Evolutionary conservation across 1,140 invertebrate genomes (phyloP).

Genomic region (Drosophila miranda): DNA sequence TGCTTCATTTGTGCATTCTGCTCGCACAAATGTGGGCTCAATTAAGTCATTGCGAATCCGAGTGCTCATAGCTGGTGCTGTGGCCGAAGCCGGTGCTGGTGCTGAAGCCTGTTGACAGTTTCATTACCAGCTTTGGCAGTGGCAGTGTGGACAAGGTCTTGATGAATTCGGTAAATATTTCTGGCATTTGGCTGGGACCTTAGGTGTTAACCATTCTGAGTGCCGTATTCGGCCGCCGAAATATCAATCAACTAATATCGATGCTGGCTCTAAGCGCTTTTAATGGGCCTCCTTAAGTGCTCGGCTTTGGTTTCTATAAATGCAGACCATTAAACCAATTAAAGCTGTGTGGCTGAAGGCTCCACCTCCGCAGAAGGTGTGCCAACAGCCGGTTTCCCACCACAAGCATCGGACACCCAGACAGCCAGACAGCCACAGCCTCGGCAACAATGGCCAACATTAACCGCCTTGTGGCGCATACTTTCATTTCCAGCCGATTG

Average conservation of each 20-base stretch:
- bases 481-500: slow-evolving; percentile 65
- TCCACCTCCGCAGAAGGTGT: slow-evolving; percentile 72
- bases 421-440: neutral
- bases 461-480: slow-evolving; percentile 37
- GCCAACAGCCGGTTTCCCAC: slow-evolving; percentile 58
- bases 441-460: slow-evolving; percentile 31
- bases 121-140: slow-evolving; percentile 48
- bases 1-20: slow-evolving; percentile 55
- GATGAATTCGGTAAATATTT: slow-evolving; percentile 46
- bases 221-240: slow-evolving; percentile 10
- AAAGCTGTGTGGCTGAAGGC: slow-evolving; percentile 63
- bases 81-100: neutral
- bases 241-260: slow-evolving; percentile 65
- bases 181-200: slow-evolving; percentile 11
- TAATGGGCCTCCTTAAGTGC: slow-evolving; percentile 52
- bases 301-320: slow-evolving; percentile 47
- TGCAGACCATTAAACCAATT: slow-evolving; percentile 70
- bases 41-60: slow-evolving; percentile 42
- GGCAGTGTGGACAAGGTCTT: slow-evolving; percentile 54
- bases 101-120: slow-evolving; percentile 55
- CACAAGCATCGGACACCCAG: slow-evolving; percentile 2
- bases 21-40: slow-evolving; percentile 44
- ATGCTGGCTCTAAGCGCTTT: slow-evolving; percentile 39
- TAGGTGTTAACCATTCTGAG: slow-evolving; percentile 35
- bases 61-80: slow-evolving; percentile 1